A percentile compares a stretch with the other conserved stretches of the same genome.
Evolutionary conservation across 2,113 vertebrate species (phyloP).

Genomic region (Oreochromis spilurus): DNA sequence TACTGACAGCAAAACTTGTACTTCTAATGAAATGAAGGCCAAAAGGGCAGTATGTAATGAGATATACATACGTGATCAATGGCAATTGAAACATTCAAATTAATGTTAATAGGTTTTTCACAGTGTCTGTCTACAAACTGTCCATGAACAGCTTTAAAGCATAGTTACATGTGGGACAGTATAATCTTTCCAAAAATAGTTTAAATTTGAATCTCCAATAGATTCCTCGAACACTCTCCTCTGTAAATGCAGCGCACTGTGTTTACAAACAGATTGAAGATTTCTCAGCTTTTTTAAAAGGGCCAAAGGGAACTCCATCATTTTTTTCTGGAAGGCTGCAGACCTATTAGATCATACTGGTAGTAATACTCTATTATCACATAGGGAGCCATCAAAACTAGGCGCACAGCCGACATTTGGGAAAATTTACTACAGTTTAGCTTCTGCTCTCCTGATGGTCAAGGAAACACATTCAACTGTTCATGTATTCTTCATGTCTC

Average conservation of each 20-base stretch:
- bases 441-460: not conserved
- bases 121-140: not conserved
- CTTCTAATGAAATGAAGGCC: not conserved
- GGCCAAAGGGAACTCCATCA: constrained; percentile 9
- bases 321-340: not conserved
- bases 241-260: not conserved
- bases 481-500: constrained; percentile 8
- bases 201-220: not conserved
- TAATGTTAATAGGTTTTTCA: not conserved
- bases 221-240: not conserved
- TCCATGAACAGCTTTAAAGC: not conserved
- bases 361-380: constrained; percentile 15
- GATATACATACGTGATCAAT: not conserved
- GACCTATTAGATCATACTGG: constrained; percentile 21
- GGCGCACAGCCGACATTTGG: constrained; percentile 1
- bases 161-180: not conserved
- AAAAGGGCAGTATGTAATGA: not conserved
- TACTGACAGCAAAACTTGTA: not conserved
- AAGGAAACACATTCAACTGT: not conserved
- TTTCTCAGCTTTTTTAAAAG: not conserved
- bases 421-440: constrained; percentile 4
- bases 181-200: not conserved
- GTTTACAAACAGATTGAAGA: not conserved
- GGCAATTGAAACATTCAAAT: not conserved
- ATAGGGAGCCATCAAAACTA: not conserved